Evolutionary conservation across 2,888 invertebrate genomes (phyloP).

Genomic region (Chesias legatella): DNA sequence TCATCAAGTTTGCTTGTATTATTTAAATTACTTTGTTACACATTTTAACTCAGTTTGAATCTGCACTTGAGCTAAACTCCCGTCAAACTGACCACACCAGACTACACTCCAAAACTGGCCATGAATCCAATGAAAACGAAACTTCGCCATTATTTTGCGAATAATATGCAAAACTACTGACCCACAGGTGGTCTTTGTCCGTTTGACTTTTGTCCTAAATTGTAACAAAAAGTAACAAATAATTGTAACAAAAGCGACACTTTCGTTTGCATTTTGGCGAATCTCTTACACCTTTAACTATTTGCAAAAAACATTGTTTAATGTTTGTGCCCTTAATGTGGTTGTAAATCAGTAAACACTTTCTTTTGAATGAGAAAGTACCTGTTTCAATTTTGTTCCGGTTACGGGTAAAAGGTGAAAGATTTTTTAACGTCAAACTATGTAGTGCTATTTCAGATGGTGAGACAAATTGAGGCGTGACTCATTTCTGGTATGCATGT

Average conservation of each 20-base stretch:
- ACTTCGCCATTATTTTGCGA: slow-evolving; percentile 52
- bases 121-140: slow-evolving; percentile 55
- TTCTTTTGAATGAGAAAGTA: slow-evolving; percentile 57
- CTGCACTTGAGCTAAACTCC: not conserved
- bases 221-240: slow-evolving; percentile 11
- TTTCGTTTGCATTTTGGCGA: slow-evolving; percentile 64
- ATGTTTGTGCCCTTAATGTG: slow-evolving; percentile 53
- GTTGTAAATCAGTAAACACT: slow-evolving; percentile 70
- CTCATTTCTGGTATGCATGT: too few species aligned
- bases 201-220: slow-evolving; percentile 38
- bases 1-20: too few species aligned
- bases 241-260: slow-evolving; percentile 42
- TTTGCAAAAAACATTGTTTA: slow-evolving; percentile 50
- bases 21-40: too few species aligned
- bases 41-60: not conserved
- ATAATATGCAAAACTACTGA: slow-evolving; percentile 69
- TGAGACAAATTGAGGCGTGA: too few species aligned
- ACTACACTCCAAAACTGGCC: slow-evolving; percentile 49
- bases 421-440: slow-evolving; percentile 28
- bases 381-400: slow-evolving; percentile 56
- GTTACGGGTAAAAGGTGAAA: slow-evolving; percentile 18
- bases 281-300: slow-evolving; percentile 53
- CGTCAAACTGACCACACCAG: slow-evolving; percentile 37
- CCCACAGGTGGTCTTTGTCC: slow-evolving; percentile 69
- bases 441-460: too few species aligned